Evolutionary conservation across 2,888 invertebrate species (phyloP), one percentile per base, ranked within the genome.

Genomic region (Orchestes rusci): DNA sequence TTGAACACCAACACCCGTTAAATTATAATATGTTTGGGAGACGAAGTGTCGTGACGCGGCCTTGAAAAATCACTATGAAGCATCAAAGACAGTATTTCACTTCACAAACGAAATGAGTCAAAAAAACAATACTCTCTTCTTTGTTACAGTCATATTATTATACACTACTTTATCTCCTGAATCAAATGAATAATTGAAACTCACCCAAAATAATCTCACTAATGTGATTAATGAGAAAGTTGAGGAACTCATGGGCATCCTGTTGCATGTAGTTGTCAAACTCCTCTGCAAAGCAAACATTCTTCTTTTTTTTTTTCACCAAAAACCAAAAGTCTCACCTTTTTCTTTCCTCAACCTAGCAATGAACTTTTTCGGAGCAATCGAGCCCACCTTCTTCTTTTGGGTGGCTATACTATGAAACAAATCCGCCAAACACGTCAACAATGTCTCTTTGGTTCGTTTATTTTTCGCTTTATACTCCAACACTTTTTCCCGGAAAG

Each of bases 181-280:
- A n/a, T n/a, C 30, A 31, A 13, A 31, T 39, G 2, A 30, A 15
- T n/a, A 8, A 17, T 16, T 15, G 8, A 31, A 31, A 70, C 77
- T 78, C 74, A 84, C 93, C 93, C 73, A 95, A 76, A 62, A 99
- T 89, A 60, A 94, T 92, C 75, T 96, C 96, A 71, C 94, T 95
- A 62, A 96, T 95, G 65, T 94, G 93, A 72, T 99, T 99, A 53
- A 99, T 89, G 51, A 99, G 77, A 70, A 97, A 99, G 71, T 99
- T 99, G 52, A 99, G 78, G 74, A 99, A 99, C 69, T 99, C 99
- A 68, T 99, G 99, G 36, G 99, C 99, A 82, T 99, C 99, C 73
- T 99, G 99, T 70, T 99, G 97, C 90, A 96, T 93, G 65, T 96
- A 99, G 70, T 99, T 99, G 72, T 99, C 97, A 74, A 99, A 99